Evolutionary conservation across 2,113 vertebrate species (phyloP).

Genomic region (Ibidorhyncha struthersii): DNA sequence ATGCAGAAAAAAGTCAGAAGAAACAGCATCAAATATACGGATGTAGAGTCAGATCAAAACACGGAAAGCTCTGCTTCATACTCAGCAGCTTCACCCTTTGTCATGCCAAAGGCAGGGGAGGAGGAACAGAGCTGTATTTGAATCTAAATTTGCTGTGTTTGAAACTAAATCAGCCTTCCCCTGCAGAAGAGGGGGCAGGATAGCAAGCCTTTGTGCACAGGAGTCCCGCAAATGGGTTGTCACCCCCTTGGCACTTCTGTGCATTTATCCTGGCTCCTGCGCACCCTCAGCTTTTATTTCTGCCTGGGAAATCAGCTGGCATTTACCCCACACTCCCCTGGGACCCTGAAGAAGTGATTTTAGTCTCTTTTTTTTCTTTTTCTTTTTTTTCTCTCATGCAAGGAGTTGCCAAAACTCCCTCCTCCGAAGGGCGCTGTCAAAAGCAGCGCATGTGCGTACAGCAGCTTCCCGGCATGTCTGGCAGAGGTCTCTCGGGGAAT

Average conservation of each 20-base stretch:
- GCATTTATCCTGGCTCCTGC: neutral
- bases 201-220: neutral
- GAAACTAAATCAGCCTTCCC: neutral
- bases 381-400: neutral
- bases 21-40: neutral
- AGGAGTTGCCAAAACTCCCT: neutral
- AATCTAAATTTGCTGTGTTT: neutral
- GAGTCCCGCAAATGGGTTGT: neutral
- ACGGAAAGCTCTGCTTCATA: neutral
- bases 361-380: neutral
- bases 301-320: neutral
- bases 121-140: neutral
- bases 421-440: neutral
- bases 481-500: neutral
- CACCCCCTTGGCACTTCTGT: neutral
- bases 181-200: neutral
- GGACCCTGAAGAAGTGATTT: neutral
- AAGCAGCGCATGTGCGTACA: accelerated
- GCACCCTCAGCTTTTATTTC: neutral
- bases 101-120: neutral
- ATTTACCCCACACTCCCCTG: neutral
- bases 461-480: neutral
- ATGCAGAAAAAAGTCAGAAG: conserved; percentile 14
- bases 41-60: neutral
- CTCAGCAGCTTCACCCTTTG: neutral